phyloP scores from a whole-genome alignment of 2,888 invertebrate species.

The Drosophila cyrtoloma region DNA sequence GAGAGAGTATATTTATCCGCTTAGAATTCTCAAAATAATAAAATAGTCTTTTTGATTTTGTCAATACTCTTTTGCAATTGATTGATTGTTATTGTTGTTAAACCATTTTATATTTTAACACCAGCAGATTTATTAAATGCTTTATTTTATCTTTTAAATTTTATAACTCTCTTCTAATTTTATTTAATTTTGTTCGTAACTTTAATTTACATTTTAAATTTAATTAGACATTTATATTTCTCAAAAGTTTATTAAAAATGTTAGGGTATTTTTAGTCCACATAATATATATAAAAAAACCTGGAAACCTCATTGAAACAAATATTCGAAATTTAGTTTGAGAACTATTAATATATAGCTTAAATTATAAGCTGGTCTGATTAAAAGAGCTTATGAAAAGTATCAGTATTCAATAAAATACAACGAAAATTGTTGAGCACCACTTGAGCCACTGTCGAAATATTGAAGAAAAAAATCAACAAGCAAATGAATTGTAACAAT shows the following conservation, averaged over 20 bases:
- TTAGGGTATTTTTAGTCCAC: too few relatives aligned
- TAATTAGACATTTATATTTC: neutral
- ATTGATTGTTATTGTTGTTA: neutral
- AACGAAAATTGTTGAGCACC: conserved; percentile 38
- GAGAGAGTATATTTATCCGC: too few relatives aligned
- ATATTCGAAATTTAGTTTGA: neutral
- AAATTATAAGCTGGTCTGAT: conserved; percentile 31
- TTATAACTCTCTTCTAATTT: too few relatives aligned
- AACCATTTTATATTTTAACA: neutral
- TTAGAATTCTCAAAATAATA: too few relatives aligned
- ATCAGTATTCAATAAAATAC: conserved; percentile 51
- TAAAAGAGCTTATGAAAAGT: conserved; percentile 50
- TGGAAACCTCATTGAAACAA: neutral
- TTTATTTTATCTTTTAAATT: neutral
- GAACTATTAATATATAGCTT: neutral
- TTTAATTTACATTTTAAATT: neutral
- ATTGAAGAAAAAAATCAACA: conserved; percentile 44
- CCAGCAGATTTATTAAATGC: neutral
- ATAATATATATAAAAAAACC: too few relatives aligned
- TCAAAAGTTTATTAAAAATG: neutral
- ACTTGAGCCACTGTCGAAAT: conserved; percentile 42
- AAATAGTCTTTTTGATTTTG: neutral
- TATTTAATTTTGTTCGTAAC: neutral
- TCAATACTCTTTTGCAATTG: neutral
- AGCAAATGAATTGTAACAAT: conserved; percentile 63